Base-by-base conservation (phyloP, 2,113 vertebrate genomes). In the Lycaon pictus region DNA sequence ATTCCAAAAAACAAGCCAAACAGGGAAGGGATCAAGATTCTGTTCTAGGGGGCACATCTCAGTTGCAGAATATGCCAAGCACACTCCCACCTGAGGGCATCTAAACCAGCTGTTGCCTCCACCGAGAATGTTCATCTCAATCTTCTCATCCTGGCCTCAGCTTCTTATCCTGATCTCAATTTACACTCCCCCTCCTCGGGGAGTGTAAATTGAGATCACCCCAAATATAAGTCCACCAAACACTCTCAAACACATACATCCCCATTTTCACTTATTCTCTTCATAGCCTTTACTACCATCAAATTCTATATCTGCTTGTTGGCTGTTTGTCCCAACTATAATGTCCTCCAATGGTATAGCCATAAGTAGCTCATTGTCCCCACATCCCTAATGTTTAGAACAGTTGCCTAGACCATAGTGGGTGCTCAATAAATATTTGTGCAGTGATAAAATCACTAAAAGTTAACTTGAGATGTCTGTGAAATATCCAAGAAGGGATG, bases 1-100 rank as follows among this genome's bases (percentile, higher is more conserved):
- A 95, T 87, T 76, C 37, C 35, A 48, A 90, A 56, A 67, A 11
- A 93, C 11, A 87, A 93, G 67, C 20, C 81, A 90, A 67, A 86
- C 27, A 86, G 20, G 53, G 53, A 88, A 81, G 16, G 53, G 32
- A 79, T 89, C 93, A 71, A 63, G 32, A 15, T 77, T 77, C 56
- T 74, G 17, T 51, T 65, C 71, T 95, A 43, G 48, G 23, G 88
- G 19, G 65, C 32, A 58, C 23, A 19, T 11, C 35, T 87, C 35
- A n/a, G 25, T 32, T 90, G 56, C 7, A 17, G 71, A 62, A 67
- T 7, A 25, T 7, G 0, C 77, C 43, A 65, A 56, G 35, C 13
- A 35, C 82, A 37, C 20, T 63, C 56, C 58, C 48, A 51, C 71
- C 48, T 65, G 17, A 19, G n/a, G 51, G n/a, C 27, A 55, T 32